Base-by-base conservation (phyloP, 1,140 invertebrate genomes). In the Heliothis subflexa region DNA sequence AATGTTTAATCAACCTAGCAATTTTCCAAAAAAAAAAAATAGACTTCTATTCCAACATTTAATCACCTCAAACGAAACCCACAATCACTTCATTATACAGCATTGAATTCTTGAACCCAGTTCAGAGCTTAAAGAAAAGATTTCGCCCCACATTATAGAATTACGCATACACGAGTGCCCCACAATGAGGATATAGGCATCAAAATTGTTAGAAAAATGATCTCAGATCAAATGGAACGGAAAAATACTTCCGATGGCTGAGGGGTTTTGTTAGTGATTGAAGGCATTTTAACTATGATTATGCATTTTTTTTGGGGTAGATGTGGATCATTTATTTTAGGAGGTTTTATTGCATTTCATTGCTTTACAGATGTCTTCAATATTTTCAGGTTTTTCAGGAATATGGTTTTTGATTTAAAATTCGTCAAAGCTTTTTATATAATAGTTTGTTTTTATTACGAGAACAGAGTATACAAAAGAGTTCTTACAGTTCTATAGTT, bases 151-250 rank as follows among this genome's bases (percentile, higher is more conserved):
- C 28, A 85, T 85, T 85, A 83, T 18, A 16, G 68, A 16, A 82
- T 87, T 87, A 87, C n/a, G 83, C 50, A 87, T 78, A 85, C 86
- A 87, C 68, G 77, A 83, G 12, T 81, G 25, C 21, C 12, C 47
- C 11, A 78, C 83, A 84, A 83, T 81, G 55, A 75, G 62, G 62
- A 40, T 45, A 75, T 52, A 78, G 50, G 64, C 77, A 71, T 62
- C 77, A 47, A 68, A 78, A 81, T 71, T 62, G 61, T 73, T 62
- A 73, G 49, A 82, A 80, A 79, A 80, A 80, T 50, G 62, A 47
- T 47, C 12, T 57, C 66, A 76, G 66, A 45, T 81, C 85, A 82
- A 74, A 40, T 80, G 57, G 77, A 57, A 66, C 61, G 84, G 84
- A 87, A 85, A 87, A 87, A 75, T 49, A 72, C 55, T 86, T 86